Percentiles rank a stretch among this genome's conserved stretches.
These are phyloP conservation scores for Heliconius eleuchia DNA, from an alignment of 1,140 invertebrate species.

Conservation along the genomic window DNA sequence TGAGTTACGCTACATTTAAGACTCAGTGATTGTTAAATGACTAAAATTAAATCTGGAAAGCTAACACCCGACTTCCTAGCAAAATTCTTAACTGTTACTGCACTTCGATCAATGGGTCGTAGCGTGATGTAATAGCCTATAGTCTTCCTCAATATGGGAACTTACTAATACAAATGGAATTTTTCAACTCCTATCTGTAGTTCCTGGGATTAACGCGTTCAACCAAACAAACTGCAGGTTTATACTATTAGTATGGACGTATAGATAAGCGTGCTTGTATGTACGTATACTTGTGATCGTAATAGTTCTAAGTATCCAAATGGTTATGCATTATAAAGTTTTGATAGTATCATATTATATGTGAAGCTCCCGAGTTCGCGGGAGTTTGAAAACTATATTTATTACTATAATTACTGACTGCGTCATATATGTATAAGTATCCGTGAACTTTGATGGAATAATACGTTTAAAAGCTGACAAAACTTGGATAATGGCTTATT, in stretches of 20 bases:
- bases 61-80: too few species aligned
- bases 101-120: too few species aligned
- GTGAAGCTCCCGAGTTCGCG: background rate
- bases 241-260: background rate
- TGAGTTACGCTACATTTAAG: too few species aligned
- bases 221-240: too few species aligned
- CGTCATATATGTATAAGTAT: background rate
- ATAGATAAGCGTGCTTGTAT: background rate
- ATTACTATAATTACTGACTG: background rate
- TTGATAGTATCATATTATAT: conserved; percentile 5
- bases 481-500: background rate
- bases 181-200: too few species aligned
- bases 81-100: too few species aligned
- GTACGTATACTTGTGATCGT: background rate
- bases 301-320: conserved; percentile 9
- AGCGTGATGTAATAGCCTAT: too few species aligned
- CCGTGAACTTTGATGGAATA: background rate
- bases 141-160: too few species aligned
- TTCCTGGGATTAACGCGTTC: too few species aligned
- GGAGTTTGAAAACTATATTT: conserved; percentile 4
- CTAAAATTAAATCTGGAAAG: too few species aligned
- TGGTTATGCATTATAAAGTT: conserved; percentile 10
- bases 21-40: too few species aligned
- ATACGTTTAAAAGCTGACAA: background rate
- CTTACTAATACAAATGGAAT: too few species aligned